phyloP scores from a whole-genome alignment of 2,113 vertebrate species.

The Pantherophis guttatus region DNA sequence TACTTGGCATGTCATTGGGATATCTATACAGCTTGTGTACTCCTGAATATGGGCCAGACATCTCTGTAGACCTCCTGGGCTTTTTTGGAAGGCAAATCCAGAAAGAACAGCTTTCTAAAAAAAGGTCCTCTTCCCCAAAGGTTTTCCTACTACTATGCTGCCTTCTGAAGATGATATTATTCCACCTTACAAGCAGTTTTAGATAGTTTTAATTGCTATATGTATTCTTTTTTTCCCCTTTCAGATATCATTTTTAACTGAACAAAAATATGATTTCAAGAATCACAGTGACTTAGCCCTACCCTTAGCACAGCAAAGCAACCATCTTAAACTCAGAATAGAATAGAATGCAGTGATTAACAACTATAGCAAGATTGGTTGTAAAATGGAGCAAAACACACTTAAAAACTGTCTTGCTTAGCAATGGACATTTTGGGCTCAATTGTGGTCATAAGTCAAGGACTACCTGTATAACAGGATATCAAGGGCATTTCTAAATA shows the following conservation, averaged over 20 bases:
- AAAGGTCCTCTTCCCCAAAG: not conserved
- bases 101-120: not conserved
- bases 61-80: not conserved
- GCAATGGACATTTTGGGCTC: too few species aligned
- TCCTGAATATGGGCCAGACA: not conserved
- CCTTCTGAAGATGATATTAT: not conserved
- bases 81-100: not conserved
- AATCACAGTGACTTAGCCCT: not conserved
- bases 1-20: not conserved
- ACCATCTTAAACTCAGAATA: not conserved
- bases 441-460: too few species aligned
- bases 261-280: not conserved
- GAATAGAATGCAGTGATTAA: not conserved
- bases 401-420: too few species aligned
- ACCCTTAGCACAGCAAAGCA: not conserved
- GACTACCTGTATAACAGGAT: not conserved
- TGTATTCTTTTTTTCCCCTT: not conserved
- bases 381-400: too few species aligned
- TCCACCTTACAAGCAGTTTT: not conserved
- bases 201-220: not conserved
- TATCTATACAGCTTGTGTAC: not conserved
- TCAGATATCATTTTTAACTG: not conserved
- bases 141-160: not conserved
- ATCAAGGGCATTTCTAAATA: not conserved
- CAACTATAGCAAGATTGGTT: not conserved